Evolutionary conservation across 2,797 vertebrate genomes (phyloP), one percentile per base, ranked within the genome.

Genomic region (Iguana delicatissima): DNA sequence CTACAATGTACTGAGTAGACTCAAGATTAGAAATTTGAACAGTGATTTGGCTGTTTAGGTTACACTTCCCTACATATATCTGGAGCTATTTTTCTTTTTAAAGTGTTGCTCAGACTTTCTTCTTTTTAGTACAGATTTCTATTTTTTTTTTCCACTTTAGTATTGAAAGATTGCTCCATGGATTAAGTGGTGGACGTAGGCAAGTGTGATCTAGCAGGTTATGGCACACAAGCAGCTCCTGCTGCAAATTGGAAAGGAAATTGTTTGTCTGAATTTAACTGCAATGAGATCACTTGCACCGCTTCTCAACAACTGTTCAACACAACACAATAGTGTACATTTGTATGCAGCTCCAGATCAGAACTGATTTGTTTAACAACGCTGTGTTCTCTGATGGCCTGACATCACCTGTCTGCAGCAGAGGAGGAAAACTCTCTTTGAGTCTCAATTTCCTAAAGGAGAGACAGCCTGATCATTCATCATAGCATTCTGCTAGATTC

Each of bases 311-410:
- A 13, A n/a, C 42, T 83, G 55, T n/a, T n/a, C n/a, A n/a, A n/a
- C n/a, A n/a, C n/a, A n/a, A n/a, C n/a, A n/a, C 55, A 76, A 87
- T 55, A 64, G 52, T 38, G 12, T 42, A 29, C 42, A 82, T 77
- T 87, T 87, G 79, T 82, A 82, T 90, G 85, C 89, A 83, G 42
- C 32, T 57, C 69, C n/a, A 83, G 57, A 87, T 24, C 22, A 87
- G 76, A 82, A 24, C 67, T 64, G 67, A 76, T 89, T 76, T 80
- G 72, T 73, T 84, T 88, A 87, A 82, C 57, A 89, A 74, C 16
- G 2, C 64, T 74, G 20, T 52, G 84, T 57, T 59, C 80, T 86
- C 81, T 35, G 52, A 88, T 67, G 74, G 80, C 52, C 42, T 87
- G n/a, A 90, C 64, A 82, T 80, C 18, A 16, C 77, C 59, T 18